Evolutionary conservation across 2,888 invertebrate genomes (phyloP), one percentile per base, ranked within the genome.

Genomic region (Rosalia funebris): DNA sequence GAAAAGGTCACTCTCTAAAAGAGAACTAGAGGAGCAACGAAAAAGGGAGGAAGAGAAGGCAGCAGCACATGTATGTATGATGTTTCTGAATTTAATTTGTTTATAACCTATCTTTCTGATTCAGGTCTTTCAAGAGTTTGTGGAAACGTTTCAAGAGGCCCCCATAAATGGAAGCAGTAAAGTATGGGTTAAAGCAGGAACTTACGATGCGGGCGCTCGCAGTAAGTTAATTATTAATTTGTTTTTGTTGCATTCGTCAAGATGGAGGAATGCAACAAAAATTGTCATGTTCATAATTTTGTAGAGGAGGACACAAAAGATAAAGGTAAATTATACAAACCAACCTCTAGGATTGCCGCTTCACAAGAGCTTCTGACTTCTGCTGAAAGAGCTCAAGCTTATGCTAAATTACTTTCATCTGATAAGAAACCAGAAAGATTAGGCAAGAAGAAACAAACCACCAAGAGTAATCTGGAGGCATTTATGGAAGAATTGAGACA

Each of bases 401-500:
- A 88, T 82, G 89, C 89, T 0, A 87, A 85, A 78, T 82, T 87
- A 59, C 79, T 89, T 42, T 84, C 86, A 0, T 84, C 83, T 37
- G 90, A 90, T 68, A 82, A 85, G n/a, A 89, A 89, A 77, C 85
- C 88, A 32, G 90, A 90, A 19, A 82, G 86, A 41, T 74, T 85
- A 15, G 85, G 83, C 4, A 89, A 88, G 77, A 93, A 93, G 75
- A 92, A 89, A 75, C 88, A 87, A 61, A 88, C 89, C 52, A 92
- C 91, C 68, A 98, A 98, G 78, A 97, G 96, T 77, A 98, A 99
- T 82, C 84, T 99, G 65, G 99, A 99, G 81, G 83, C 95, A 11
- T 99, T 99, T 77, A 99, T 99, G 81, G 98, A 99, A 80, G 99
- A 99, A 82, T 82, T 99, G 39, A 91, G 96, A 84, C 91, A 92